Conservation (phyloP, 2,113 vertebrate genomes). For the Phainopepla nitens region DNA sequence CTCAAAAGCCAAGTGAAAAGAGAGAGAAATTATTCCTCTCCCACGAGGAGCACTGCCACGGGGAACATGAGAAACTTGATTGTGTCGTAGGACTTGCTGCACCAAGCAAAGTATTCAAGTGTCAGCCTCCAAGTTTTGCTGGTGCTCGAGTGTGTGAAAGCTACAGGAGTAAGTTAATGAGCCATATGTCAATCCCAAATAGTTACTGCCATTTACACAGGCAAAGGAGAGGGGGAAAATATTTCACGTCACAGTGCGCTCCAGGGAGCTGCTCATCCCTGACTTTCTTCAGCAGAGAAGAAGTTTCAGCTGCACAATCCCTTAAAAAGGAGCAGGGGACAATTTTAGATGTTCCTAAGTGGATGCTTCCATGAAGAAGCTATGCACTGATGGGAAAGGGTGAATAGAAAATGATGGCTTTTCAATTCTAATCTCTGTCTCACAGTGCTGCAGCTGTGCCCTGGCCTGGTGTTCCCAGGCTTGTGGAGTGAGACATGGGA, state of each 20-base stretch:
- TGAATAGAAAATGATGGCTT: not conserved
- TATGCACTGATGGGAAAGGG: not conserved
- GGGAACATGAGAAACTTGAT: not conserved
- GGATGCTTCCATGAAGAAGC: not conserved
- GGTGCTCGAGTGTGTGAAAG: not conserved
- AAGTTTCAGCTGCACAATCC: not conserved
- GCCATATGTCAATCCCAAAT: not conserved
- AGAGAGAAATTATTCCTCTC: not conserved
- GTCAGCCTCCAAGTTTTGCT: not conserved
- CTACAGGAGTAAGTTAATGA: not conserved
- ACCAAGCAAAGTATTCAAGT: not conserved
- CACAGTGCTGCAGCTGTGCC: not conserved
- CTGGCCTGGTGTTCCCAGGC: not conserved
- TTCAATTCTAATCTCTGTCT: rapidly evolving
- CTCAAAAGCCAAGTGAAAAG: not conserved
- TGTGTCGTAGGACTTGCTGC: not conserved
- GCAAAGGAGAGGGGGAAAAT: not conserved
- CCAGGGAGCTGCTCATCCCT: not conserved
- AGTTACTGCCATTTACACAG: not conserved
- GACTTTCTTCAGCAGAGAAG: not conserved
- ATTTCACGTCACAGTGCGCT: rapidly evolving
- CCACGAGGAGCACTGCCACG: not conserved
- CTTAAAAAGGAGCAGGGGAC: not conserved
- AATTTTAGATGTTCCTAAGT: not conserved
- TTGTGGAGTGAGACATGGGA: not conserved